Conservation (phyloP, 2,113 vertebrate species). For the Scolopax mira region DNA sequence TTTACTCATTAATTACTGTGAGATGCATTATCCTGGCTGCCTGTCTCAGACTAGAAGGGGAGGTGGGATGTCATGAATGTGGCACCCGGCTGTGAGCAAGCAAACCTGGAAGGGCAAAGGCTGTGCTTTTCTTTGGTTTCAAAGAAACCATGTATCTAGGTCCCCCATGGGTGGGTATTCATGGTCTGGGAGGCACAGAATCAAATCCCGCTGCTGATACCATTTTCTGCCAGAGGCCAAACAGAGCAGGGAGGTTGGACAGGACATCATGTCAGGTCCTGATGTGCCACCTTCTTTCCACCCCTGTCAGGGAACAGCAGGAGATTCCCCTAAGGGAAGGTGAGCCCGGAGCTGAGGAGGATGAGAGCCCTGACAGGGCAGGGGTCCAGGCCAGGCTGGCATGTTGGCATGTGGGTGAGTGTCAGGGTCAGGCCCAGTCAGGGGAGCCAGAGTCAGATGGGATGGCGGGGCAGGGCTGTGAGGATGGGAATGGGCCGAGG, state of each 20-base stretch:
- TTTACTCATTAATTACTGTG: not conserved
- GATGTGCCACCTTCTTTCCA: not conserved
- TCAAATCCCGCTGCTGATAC: not conserved
- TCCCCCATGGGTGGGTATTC: not conserved
- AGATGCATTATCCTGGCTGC: not conserved
- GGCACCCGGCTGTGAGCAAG: rapidly evolving
- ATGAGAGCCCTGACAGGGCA: too few relatives aligned
- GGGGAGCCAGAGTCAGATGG: rapidly evolving
- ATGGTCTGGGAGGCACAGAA: not conserved
- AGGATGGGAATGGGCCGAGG: not conserved
- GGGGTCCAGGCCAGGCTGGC: too few relatives aligned
- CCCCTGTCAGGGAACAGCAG: not conserved
- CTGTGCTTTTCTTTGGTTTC: not conserved
- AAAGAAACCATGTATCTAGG: not conserved
- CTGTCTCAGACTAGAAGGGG: not conserved
- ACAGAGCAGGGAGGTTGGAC: too few relatives aligned
- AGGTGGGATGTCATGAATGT: rapidly evolving
- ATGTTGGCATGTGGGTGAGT: rapidly evolving
- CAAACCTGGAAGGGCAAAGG: rapidly evolving
- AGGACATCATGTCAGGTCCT: not conserved
- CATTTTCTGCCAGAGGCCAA: not conserved
- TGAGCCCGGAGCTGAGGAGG: not conserved
- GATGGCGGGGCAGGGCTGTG: not conserved
- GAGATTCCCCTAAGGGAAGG: not conserved
- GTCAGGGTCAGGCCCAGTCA: not conserved